Percentiles rank a stretch among this genome's conserved stretches.
Evolutionary conservation across 1,140 invertebrate species (phyloP).

Genomic region (Drosophila sproati): DNA sequence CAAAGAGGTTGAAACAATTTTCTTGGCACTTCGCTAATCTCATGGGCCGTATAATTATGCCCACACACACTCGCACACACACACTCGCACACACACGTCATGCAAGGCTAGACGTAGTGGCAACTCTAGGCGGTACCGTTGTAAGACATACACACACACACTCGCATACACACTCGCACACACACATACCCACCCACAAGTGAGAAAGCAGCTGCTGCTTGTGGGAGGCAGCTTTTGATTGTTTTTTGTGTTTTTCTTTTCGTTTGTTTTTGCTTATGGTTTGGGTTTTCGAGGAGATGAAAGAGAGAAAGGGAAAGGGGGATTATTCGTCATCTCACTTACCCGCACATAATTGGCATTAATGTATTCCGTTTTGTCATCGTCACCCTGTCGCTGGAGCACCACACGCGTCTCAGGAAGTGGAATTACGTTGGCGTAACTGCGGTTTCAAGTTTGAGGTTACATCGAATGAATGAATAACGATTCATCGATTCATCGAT

Average conservation of each 20-base stretch:
- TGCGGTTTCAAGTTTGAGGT: conserved; percentile 69
- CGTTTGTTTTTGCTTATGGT: conserved; percentile 62
- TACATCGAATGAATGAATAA: conserved; percentile 29
- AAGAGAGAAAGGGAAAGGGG: conserved; percentile 14
- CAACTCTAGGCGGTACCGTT: conserved; percentile 32
- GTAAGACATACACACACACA: conserved; percentile 8
- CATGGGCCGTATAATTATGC: conserved; percentile 48
- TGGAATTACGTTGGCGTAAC: conserved; percentile 97
- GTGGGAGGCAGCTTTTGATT: conserved; percentile 33
- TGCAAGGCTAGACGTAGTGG: conserved; percentile 45
- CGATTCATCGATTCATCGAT: no score
- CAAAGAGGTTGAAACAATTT: conserved; percentile 47
- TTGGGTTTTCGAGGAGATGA: background rate
- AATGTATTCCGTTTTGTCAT: conserved; percentile 94
- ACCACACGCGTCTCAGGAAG: conserved; percentile 94
- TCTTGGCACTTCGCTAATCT: conserved; percentile 50
- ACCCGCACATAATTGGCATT: conserved; percentile 96
- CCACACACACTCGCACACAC: background rate
- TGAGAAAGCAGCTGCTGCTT: conserved; percentile 35
- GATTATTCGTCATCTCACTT: conserved; percentile 61
- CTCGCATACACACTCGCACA: conserved; percentile 1
- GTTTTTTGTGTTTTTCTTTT: conserved; percentile 21
- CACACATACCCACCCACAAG: conserved; percentile 8
- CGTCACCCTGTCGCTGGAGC: conserved; percentile 88
- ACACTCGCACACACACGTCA: conserved; percentile 23